Conservation (phyloP, 2,797 vertebrate species). For the Meriones psammophilus region DNA sequence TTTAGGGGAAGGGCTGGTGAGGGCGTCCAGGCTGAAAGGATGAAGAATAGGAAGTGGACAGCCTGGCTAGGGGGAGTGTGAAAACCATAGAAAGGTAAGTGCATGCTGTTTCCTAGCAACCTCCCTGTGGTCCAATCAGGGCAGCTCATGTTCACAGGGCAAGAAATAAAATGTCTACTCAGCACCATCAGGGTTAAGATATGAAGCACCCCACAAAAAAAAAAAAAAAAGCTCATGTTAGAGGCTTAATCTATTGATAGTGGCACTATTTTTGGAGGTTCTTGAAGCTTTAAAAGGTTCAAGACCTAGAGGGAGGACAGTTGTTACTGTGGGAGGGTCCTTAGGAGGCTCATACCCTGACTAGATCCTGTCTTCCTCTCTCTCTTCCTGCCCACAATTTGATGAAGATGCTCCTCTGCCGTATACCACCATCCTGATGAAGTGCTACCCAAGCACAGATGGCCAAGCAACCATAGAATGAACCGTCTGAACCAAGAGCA, state of each 20-base stretch:
- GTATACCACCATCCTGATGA: not conserved
- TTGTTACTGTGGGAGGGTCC: not conserved
- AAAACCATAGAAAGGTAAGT: not conserved
- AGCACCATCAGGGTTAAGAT: not conserved
- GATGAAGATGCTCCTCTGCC: not conserved
- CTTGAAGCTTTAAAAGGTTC: not conserved
- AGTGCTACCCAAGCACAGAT: not conserved
- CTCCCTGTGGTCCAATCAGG: not conserved
- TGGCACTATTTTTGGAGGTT: not conserved
- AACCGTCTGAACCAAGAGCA: not conserved
- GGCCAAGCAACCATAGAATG: not conserved
- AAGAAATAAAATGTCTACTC: not conserved
- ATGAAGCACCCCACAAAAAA: too few species aligned
- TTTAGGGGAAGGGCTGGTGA: not conserved
- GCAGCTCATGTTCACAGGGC: not conserved
- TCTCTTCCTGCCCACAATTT: not conserved
- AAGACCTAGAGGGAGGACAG: not conserved
- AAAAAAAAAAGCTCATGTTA: not conserved
- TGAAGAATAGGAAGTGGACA: accelerated
- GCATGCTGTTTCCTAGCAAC: not conserved
- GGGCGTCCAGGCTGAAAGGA: not conserved
- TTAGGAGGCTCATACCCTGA: not conserved
- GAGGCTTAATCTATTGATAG: not conserved
- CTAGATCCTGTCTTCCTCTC: not conserved
- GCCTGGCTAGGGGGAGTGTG: not conserved